Base-by-base conservation (phyloP, 2,113 vertebrate species). In the Melanotaenia duboulayi region DNA sequence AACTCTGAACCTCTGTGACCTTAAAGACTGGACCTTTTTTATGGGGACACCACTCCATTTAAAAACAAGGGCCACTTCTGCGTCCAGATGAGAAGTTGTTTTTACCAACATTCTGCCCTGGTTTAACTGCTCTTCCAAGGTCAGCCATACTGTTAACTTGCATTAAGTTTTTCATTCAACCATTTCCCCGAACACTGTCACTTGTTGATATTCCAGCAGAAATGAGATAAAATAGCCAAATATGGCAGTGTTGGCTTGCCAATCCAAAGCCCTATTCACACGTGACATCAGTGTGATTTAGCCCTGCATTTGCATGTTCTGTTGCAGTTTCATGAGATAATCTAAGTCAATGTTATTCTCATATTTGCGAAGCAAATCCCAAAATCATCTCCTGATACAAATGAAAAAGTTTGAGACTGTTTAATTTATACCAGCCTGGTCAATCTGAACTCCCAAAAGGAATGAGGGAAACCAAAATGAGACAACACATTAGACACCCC, bases 1-100 rank as follows among this genome's bases (percentile, higher is more conserved):
- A 1, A 55, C 65, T 40, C 20, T 74, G 76, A 84, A 88, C 86
- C 66, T 68, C 50, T 1, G 14, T 83, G 85, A 89, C 86, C 88
- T 78, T 39, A 9, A 28, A 46, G 76, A 51, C 64, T 42, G 20
- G 62, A 61, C 59, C 68, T 80, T 44, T 85, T 78, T 87, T 76
- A 88, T 76, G 28, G 67, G 76, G 67, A 81, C 59, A 62, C 73
- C 61, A 58, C 57, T 81, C 51, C 11, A 23, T 28, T 75, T 40
- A 40, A 64, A 73, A 60, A 16, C 16, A 32, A 48, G 35, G 58
- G 49, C 42, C 22, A 39, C 64, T 60, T 77, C 60, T 65, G 57
- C 37, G 52, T 80, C 49, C 35, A 59, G 42, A 39, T 56, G 19
- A 82, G 69, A 48, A 76, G 44, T 22, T 77, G 56, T 78, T 76